Evolutionary conservation across 2,113 vertebrate species (phyloP), one percentile per base, ranked within the genome.

Genomic region (Callithrix jacchus): DNA sequence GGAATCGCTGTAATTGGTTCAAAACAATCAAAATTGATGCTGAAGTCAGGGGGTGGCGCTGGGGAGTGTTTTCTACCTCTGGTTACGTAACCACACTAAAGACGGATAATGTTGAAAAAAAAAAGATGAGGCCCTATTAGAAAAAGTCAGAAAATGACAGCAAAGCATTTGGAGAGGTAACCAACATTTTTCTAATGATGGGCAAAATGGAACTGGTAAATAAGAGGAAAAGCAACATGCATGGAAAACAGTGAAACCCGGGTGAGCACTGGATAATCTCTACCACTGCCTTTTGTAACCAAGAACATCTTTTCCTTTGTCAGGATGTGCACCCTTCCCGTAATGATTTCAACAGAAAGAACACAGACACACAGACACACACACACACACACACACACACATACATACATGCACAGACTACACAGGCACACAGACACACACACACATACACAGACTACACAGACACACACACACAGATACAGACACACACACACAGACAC

Each of bases 41-140:
- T 70, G 8, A 18, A 18, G 23, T 58, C 12, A 0, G 25, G 14
- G 3, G 0, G 30, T 23, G n/a, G 37, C n/a, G 3, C 10, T 13
- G 58, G 27, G 27, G 5, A 0, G 13, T 18, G 2, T 30, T 6
- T 25, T 81, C 49, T 11, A 42, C 17, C n/a, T 21, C 37, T 27
- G 54, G 20, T 18, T 47, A 8, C 37, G 11, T 56, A 45, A 56
- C 61, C 30, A 32, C 7, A 47, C 17, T 45, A 10, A 45, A 84
- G 23, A 12, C 37, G 4, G 58, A 3, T 37, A 49, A 32, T 47
- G 56, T 40, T n/a, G 30, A 56, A 37, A 3, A 37, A 56, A 56
- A 12, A 30, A 23, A 81, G 20, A 37, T 0, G n/a, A 54, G n/a
- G 12, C 7, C 37, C 17, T 37, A 54, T 37, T 37, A 79, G 32